Conservation (phyloP, 2,113 vertebrate species). For the Peromyscus polionotus region DNA sequence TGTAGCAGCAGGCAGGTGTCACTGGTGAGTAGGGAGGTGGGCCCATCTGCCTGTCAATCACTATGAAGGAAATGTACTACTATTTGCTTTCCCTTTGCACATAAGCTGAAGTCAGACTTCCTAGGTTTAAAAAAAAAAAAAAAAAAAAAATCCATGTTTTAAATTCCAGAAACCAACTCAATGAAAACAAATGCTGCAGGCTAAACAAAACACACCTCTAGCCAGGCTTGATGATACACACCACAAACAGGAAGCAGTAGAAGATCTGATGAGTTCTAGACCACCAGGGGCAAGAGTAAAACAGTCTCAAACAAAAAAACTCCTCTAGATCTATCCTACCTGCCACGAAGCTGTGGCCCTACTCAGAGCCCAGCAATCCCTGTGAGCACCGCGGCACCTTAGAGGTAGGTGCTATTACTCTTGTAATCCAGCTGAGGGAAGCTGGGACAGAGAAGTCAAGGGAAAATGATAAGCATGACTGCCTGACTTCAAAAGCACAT, state of each 20-base stretch:
- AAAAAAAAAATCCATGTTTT: constrained; percentile 28
- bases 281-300: neutral
- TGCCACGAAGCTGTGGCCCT: neutral
- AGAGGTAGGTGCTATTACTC: neutral
- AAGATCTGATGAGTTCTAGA: neutral
- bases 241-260: neutral
- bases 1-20: neutral
- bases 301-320: neutral
- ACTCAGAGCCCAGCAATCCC: neutral
- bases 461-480: neutral
- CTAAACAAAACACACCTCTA: neutral
- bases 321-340: neutral
- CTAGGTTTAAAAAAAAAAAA: neutral
- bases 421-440: neutral
- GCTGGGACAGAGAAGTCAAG: neutral
- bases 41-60: neutral
- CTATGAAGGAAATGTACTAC: neutral
- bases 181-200: neutral
- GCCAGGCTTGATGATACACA: neutral
- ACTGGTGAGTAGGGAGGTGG: neutral
- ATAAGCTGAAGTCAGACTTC: neutral
- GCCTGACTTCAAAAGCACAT: neutral
- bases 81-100: neutral
- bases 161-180: constrained; percentile 14
- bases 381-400: neutral